Conservation (phyloP, 2,797 vertebrate genomes). For the Tiaroga cobitis region DNA sequence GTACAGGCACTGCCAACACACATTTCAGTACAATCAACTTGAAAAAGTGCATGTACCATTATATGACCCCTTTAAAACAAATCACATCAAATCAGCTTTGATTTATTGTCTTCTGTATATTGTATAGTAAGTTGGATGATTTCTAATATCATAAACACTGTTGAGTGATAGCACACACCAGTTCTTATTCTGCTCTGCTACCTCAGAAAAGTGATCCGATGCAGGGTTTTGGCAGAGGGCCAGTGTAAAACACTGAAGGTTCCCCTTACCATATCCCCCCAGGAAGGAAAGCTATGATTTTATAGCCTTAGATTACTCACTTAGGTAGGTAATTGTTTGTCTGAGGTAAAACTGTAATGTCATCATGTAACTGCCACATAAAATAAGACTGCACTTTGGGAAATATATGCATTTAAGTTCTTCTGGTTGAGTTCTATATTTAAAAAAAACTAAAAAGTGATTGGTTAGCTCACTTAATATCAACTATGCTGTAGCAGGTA, state of each 20-base stretch:
- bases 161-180: constrained; percentile 1
- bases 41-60: no score
- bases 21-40: no score
- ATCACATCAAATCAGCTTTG: background rate
- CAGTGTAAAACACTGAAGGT: constrained; percentile 28
- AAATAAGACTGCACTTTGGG: background rate
- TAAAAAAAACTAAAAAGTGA: background rate
- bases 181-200: constrained; percentile 12
- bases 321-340: constrained; percentile 20
- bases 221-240: constrained; percentile 30
- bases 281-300: constrained; percentile 44
- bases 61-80: no score
- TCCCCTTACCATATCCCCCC: constrained; percentile 34
- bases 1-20: no score
- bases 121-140: background rate
- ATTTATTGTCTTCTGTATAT: background rate
- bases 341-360: constrained; percentile 35
- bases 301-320: constrained; percentile 33
- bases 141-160: background rate
- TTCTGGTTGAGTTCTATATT: no score
- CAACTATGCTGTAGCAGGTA: background rate
- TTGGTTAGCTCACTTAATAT: background rate
- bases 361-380: constrained; percentile 27
- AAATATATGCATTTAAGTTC: no score
- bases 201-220: constrained; percentile 32